A percentile compares a stretch with the other conserved stretches of the same genome.
Conservation (phyloP, 2,113 vertebrate species). For the Hippocampus zosterae region DNA sequence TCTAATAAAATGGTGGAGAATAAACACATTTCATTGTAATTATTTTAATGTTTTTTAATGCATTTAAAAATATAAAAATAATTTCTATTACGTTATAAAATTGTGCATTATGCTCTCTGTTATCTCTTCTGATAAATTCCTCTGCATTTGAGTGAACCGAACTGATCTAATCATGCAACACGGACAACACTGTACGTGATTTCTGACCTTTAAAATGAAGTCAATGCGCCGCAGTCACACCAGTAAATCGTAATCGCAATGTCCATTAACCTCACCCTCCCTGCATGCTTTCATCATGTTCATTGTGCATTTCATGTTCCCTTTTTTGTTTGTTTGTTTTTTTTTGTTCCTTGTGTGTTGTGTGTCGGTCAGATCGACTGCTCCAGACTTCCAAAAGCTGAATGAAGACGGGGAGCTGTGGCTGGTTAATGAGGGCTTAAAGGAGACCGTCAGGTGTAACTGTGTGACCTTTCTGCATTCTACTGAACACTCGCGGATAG, state of each 20-base stretch:
- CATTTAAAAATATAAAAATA: no score
- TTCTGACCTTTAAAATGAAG: not conserved
- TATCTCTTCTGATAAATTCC: not conserved
- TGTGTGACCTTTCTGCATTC: slow-evolving; percentile 17
- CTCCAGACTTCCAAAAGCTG: slow-evolving; percentile 89
- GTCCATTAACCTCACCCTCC: not conserved
- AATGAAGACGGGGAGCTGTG: slow-evolving; percentile 99
- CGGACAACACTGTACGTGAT: not conserved
- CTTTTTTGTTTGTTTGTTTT: no score
- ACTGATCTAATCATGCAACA: not conserved
- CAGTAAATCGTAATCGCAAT: not conserved
- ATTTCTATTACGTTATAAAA: no score
- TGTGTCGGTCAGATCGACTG: slow-evolving; percentile 82
- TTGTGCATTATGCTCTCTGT: not conserved
- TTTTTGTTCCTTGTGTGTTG: slow-evolving; percentile 46
- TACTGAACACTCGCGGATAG: not conserved
- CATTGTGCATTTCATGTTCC: slow-evolving; percentile 62
- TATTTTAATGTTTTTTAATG: no score
- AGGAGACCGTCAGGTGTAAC: slow-evolving; percentile 96
- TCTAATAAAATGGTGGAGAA: not conserved
- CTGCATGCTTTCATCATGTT: slow-evolving; percentile 34
- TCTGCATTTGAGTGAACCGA: not conserved
- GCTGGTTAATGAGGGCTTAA: slow-evolving; percentile 99
- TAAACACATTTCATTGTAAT: not conserved
- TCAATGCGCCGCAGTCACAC: not conserved